These are phyloP conservation scores for Danionella cerebrum DNA, from an alignment of 2,113 vertebrate species.

Conservation along the genomic window DNA sequence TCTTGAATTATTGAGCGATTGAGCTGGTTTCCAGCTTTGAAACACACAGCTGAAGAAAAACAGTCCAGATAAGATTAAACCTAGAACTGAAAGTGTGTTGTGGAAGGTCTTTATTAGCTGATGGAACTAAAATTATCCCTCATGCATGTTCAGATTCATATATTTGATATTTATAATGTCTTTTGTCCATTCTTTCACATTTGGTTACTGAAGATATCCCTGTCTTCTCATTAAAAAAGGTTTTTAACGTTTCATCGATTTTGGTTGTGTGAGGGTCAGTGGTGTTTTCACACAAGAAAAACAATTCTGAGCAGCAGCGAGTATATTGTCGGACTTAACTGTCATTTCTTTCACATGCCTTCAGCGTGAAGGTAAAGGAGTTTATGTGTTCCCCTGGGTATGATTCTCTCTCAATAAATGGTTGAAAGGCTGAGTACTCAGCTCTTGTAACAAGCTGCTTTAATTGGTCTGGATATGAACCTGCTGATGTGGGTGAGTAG, in stretches of 20 bases:
- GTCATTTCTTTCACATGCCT: not conserved
- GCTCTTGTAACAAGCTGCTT: not conserved
- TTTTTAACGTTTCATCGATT: too few relatives aligned
- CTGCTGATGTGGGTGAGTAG: constrained; percentile 2
- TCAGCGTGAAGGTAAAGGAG: not conserved
- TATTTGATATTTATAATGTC: too few relatives aligned
- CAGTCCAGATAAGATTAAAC: not conserved
- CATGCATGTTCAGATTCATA: too few relatives aligned
- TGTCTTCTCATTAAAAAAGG: too few relatives aligned
- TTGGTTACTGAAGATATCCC: too few relatives aligned
- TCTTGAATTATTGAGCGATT: not conserved
- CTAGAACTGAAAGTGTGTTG: too few relatives aligned
- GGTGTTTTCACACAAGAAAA: too few relatives aligned
- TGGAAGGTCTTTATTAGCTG: too few relatives aligned
- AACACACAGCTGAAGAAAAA: not conserved
- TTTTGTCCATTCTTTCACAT: too few relatives aligned
- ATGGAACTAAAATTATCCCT: too few relatives aligned
- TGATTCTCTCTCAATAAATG: not conserved
- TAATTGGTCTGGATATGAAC: constrained; percentile 40
- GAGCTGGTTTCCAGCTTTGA: not conserved
- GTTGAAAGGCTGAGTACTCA: constrained; percentile 35
- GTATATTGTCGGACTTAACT: not conserved
- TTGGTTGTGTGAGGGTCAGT: too few relatives aligned
- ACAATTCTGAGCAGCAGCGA: not conserved
- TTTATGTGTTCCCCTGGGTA: not conserved